A percentile compares a stretch with the other conserved stretches of the same genome.
Conservation (phyloP, 2,888 invertebrate genomes). For the Polymixis lichenea region DNA sequence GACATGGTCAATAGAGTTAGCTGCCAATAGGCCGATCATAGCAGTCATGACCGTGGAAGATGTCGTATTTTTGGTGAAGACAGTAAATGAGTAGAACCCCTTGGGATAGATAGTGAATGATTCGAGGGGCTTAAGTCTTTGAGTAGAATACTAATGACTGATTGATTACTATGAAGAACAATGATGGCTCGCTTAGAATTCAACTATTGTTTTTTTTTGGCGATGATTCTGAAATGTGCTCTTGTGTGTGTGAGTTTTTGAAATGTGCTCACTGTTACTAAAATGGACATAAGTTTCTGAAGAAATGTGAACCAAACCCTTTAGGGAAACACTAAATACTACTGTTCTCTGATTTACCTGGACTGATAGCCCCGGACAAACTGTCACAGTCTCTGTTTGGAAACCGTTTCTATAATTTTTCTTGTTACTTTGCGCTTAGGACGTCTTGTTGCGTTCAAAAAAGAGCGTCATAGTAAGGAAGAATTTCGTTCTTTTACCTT, state of each 20-base stretch:
- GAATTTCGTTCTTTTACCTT: background rate
- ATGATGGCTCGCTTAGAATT: background rate
- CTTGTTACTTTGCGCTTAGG: background rate
- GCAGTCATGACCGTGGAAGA: background rate
- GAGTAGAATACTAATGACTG: background rate
- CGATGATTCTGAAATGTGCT: background rate
- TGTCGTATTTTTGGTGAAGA: background rate
- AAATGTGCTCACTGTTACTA: background rate
- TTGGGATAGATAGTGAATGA: background rate
- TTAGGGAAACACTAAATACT: background rate
- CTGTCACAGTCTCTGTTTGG: background rate
- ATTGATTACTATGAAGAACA: background rate
- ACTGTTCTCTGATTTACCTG: background rate
- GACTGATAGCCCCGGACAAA: background rate
- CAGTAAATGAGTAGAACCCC: background rate
- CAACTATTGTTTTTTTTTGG: background rate
- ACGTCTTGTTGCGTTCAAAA: background rate
- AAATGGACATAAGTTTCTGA: background rate
- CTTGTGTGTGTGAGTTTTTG: too few species aligned
- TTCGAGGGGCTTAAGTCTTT: background rate
- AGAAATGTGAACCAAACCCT: background rate
- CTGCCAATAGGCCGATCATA: background rate
- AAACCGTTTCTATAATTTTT: background rate
- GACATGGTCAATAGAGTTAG: background rate
- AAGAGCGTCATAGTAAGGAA: background rate